Percentiles rank a stretch among this genome's conserved stretches.
phyloP scores from a whole-genome alignment of 2,113 vertebrate species.

The Echinops telfairi region DNA sequence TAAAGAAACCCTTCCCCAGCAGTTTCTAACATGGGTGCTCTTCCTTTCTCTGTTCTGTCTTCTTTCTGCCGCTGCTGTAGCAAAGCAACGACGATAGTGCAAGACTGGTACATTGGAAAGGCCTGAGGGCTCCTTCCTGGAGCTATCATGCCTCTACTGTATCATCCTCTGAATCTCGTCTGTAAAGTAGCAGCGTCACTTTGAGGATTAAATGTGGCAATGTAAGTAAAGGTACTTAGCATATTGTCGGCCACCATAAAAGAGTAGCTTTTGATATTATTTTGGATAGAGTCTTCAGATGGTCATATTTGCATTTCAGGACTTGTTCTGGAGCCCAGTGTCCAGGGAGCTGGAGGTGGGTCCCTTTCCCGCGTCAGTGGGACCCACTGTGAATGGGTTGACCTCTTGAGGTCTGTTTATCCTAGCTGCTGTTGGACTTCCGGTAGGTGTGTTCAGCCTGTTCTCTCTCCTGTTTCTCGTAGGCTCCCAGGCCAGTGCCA shows the following conservation, averaged over 20 bases:
- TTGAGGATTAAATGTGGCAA: slow-evolving; percentile 34
- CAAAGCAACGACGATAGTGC: not conserved
- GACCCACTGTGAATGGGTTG: not conserved
- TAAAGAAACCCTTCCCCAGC: not conserved
- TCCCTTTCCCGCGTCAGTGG: slow-evolving; percentile 10
- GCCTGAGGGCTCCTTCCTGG: slow-evolving; percentile 22
- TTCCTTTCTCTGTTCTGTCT: not conserved
- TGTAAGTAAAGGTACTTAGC: slow-evolving; percentile 30
- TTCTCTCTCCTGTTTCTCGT: slow-evolving; percentile 86
- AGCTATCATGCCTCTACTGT: slow-evolving; percentile 11
- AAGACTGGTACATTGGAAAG: not conserved
- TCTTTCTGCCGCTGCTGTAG: slow-evolving; percentile 24
- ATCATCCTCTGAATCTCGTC: slow-evolving; percentile 34
- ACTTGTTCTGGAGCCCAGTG: not conserved
- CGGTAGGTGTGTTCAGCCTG: slow-evolving; percentile 81
- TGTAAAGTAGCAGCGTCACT: slow-evolving; percentile 9
- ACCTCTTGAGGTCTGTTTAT: not conserved
- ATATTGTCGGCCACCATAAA: slow-evolving; percentile 8
- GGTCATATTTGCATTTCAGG: slow-evolving; percentile 41
- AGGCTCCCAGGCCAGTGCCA: slow-evolving; percentile 93
- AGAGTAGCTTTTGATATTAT: slow-evolving; percentile 6
- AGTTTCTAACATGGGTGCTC: not conserved
- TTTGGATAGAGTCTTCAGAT: slow-evolving; percentile 28
- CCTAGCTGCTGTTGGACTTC: not conserved
- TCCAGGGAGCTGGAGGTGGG: not conserved